These are phyloP conservation scores for Aradus depressus DNA, from an alignment of 2,888 invertebrate species.

Conservation along the genomic window DNA sequence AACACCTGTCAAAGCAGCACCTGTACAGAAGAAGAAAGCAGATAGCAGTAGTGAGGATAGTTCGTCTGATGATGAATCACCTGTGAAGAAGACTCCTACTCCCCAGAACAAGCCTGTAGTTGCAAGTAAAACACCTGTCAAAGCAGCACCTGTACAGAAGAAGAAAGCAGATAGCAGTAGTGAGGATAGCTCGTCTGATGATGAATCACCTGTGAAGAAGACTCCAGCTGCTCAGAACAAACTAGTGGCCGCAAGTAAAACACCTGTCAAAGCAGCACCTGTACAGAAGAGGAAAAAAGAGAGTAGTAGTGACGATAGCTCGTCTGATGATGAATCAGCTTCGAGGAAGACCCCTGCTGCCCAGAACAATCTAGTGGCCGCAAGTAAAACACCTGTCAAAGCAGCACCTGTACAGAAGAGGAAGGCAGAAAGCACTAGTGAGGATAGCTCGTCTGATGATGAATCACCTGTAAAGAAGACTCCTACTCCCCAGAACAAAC, in stretches of 20 bases:
- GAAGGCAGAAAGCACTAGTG: slow-evolving; percentile 38
- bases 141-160: slow-evolving; percentile 3
- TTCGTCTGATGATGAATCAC: slow-evolving; percentile 7
- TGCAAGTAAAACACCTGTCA: neutral
- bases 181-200: slow-evolving; percentile 25
- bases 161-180: slow-evolving; percentile 15
- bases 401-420: slow-evolving; percentile 18
- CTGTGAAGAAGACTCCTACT: too few species aligned
- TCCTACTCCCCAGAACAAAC: neutral
- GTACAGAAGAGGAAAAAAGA: too few species aligned
- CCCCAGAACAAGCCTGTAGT: neutral
- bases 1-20: too few species aligned
- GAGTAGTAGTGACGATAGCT: slow-evolving; percentile 39
- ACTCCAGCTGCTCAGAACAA: too few species aligned
- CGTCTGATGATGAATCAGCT: slow-evolving; percentile 36
- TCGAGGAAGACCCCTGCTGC: slow-evolving; percentile 14
- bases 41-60: neutral
- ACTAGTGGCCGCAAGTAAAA: too few species aligned
- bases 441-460: slow-evolving; percentile 38
- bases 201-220: slow-evolving; percentile 23
- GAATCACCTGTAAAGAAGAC: too few species aligned
- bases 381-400: slow-evolving; percentile 31
- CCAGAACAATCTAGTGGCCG: too few species aligned
- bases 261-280: too few species aligned
- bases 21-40: too few species aligned